Evolutionary conservation across 2,797 vertebrate species (phyloP).

Genomic region (Falco berigora): DNA sequence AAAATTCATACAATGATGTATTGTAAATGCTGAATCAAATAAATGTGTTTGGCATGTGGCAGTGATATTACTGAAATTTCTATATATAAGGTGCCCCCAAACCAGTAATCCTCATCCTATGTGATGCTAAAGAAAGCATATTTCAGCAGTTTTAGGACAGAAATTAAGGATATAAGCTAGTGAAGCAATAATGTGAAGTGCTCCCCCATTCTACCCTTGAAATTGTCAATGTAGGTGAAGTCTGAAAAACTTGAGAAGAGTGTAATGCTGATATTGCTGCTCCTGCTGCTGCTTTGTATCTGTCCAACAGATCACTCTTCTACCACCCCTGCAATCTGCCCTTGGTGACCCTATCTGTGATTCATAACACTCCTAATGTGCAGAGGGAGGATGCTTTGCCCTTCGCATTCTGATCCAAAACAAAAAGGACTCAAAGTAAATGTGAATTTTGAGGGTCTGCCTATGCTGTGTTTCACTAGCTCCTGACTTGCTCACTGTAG

Average conservation of each 20-base stretch:
- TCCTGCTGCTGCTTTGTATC: background rate
- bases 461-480: background rate
- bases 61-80: background rate
- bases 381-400: background rate
- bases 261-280: background rate
- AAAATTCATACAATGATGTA: background rate
- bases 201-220: background rate
- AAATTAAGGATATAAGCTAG: background rate
- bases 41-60: background rate
- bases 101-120: background rate
- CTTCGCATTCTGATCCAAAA: background rate
- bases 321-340: background rate
- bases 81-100: background rate
- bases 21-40: background rate
- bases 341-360: background rate
- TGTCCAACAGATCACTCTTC: background rate
- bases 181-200: background rate
- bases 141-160: background rate
- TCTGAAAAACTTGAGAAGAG: background rate
- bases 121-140: background rate
- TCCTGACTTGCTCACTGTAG: background rate
- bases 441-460: background rate
- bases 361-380: background rate
- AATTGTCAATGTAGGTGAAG: background rate
- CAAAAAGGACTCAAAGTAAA: background rate